Base-by-base conservation (phyloP, 2,888 invertebrate genomes). In the Habrosyne pyritoides region DNA sequence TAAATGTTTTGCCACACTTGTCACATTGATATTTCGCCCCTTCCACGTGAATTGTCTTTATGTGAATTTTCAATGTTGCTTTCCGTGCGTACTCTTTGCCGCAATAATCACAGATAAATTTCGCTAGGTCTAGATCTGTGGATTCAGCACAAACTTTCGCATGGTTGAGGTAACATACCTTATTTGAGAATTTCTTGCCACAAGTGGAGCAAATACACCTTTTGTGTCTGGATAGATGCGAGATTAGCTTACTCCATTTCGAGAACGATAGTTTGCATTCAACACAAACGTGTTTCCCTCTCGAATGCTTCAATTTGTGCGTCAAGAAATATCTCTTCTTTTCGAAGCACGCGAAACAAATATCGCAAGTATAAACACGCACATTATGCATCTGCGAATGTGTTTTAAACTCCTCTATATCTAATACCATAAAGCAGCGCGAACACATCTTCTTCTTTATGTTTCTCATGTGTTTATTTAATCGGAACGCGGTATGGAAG, bases 31-130 rank as follows among this genome's bases (percentile, higher is more conserved):
- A 69, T 2, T 54, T 21, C 30, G 59, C 52, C 0, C 69, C 71
- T 2, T 61, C 53, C 0, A 69, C 54, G 53, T 87, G 87, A 0
- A 51, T 57, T 0, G 63, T 46, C 4, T 64, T 62, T 47, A 84
- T 84, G 60, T 83, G 84, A 0, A 56, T 26, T 47, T 60, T 72
- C 0, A 87, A 28, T 0, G 60, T 57, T 1, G 59, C 57, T 57
- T 79, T 85, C 0, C 26, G 54, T 0, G 24, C 54, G 49, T 76
- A 87, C 21, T 64, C 62, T 2, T 72, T 79, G 0, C 63, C 57
- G 33, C 87, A 87, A 46, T 83, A 77, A 33, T 86, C 84, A 51
- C 87, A 87, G 18, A 77, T 69, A 55, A 57, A 86, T 2, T 53
- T 53, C 0, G 36, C 22, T 0, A 28, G 49, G 0, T 55, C 55